A percentile compares a stretch with the other conserved stretches of the same genome.
Evolutionary conservation across 2,888 invertebrate species (phyloP).

Genomic region (Halictus quadricinctus): DNA sequence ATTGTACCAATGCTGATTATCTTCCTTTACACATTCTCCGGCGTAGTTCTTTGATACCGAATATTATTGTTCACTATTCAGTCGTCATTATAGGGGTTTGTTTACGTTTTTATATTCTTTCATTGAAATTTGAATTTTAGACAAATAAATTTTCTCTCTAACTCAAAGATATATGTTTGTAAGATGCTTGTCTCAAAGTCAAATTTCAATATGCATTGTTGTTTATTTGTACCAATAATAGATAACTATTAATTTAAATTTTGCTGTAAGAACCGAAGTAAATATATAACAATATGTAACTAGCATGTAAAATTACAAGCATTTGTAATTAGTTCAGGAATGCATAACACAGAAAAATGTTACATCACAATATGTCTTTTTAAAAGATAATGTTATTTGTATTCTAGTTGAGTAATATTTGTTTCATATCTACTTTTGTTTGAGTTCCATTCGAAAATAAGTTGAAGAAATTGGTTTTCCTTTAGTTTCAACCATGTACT

Average conservation of each 20-base stretch:
- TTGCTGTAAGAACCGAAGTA: slow-evolving; percentile 51
- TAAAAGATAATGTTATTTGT: slow-evolving; percentile 38
- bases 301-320: slow-evolving; percentile 41
- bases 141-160: slow-evolving; percentile 11
- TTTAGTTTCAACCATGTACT: slow-evolving; percentile 53
- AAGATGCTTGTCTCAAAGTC: slow-evolving; percentile 31
- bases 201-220: slow-evolving; percentile 38
- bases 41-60: slow-evolving; percentile 26
- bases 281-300: slow-evolving; percentile 57
- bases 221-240: slow-evolving; percentile 26
- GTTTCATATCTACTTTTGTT: slow-evolving; percentile 25
- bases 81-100: slow-evolving; percentile 24
- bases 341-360: slow-evolving; percentile 15
- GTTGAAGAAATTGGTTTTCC: slow-evolving; percentile 19
- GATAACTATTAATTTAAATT: slow-evolving; percentile 36
- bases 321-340: slow-evolving; percentile 31
- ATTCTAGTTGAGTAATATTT: slow-evolving; percentile 41
- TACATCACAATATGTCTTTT: slow-evolving; percentile 24
- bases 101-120: slow-evolving; percentile 37
- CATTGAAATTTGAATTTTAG: slow-evolving; percentile 46
- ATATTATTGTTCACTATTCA: slow-evolving; percentile 34
- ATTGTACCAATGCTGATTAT: slow-evolving; percentile 42
- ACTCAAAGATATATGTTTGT: slow-evolving; percentile 31
- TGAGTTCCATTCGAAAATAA: slow-evolving; percentile 20
- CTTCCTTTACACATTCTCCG: slow-evolving; percentile 34